phyloP scores from a whole-genome alignment of 2,113 vertebrate genomes.

The Dicerorhinus sumatrensis region DNA sequence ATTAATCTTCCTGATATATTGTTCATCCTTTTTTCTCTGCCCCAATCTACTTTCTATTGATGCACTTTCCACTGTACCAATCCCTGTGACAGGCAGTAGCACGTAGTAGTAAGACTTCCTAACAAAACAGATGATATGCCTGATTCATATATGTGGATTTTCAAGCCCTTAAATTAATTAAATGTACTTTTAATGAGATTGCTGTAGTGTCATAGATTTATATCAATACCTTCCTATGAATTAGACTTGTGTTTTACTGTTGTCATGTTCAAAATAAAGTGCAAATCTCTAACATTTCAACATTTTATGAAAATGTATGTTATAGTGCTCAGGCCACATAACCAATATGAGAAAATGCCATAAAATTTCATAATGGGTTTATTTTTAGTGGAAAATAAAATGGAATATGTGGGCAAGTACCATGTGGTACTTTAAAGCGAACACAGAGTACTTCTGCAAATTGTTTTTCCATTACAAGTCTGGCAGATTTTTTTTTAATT shows the following conservation, averaged over 20 bases:
- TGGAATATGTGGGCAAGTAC: background rate
- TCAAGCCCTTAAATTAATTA: background rate
- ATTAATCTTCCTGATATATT: background rate
- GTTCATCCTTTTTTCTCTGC: background rate
- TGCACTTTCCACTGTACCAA: background rate
- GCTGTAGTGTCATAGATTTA: background rate
- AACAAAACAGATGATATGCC: background rate
- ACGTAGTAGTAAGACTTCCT: background rate
- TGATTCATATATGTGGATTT: background rate
- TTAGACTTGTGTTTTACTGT: background rate
- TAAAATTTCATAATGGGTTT: slow-evolving; percentile 36
- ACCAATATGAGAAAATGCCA: background rate
- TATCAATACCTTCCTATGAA: background rate
- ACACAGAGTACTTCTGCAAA: slow-evolving; percentile 10
- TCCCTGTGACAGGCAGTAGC: background rate
- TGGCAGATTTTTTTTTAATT: background rate
- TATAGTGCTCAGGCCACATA: background rate
- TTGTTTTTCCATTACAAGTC: slow-evolving; percentile 8
- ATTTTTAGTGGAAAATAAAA: slow-evolving; percentile 52
- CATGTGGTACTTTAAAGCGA: background rate
- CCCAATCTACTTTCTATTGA: background rate
- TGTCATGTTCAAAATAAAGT: background rate
- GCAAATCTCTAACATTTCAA: background rate
- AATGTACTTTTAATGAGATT: background rate
- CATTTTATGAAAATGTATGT: background rate